Percentiles rank a stretch among this genome's conserved stretches.
Evolutionary conservation across 2,888 invertebrate species (phyloP).

Genomic region (Galerucella nymphaeae): DNA sequence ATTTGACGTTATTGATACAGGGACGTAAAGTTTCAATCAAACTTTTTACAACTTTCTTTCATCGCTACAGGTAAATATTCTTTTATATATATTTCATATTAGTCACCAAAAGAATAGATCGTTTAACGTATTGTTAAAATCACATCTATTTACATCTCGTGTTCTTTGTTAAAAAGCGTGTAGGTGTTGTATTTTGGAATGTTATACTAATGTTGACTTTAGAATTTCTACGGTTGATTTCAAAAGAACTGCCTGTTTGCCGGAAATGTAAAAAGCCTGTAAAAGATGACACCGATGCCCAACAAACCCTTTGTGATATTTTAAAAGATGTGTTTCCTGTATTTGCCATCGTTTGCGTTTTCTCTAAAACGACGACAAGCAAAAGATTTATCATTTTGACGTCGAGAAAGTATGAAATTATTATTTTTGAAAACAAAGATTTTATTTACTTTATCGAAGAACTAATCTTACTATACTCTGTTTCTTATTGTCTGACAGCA

Average conservation of each 20-base stretch:
- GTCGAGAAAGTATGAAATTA: not conserved
- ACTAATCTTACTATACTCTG: too few relatives aligned
- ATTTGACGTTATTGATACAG: not conserved
- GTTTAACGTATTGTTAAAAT: slow-evolving; percentile 5
- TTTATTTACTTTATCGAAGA: too few relatives aligned
- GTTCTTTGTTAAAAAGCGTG: slow-evolving; percentile 53
- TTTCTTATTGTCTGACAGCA: too few relatives aligned
- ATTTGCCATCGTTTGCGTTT: slow-evolving; percentile 28
- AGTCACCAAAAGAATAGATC: slow-evolving; percentile 1
- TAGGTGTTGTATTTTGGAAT: slow-evolving; percentile 52
- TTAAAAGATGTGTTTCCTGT: slow-evolving; percentile 39
- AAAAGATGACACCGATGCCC: slow-evolving; percentile 41
- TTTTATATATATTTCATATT: slow-evolving; percentile 9
- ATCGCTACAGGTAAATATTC: slow-evolving; percentile 7
- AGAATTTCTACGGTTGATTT: slow-evolving; percentile 52
- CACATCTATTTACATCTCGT: slow-evolving; percentile 52
- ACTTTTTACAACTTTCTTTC: not conserved
- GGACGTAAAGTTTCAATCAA: not conserved
- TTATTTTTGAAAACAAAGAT: too few relatives aligned
- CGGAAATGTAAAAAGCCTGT: slow-evolving; percentile 41
- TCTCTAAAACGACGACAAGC: slow-evolving; percentile 10
- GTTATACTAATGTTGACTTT: slow-evolving; percentile 55
- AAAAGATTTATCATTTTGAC: slow-evolving; percentile 1
- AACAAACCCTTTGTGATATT: slow-evolving; percentile 30
- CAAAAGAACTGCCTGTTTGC: slow-evolving; percentile 45